Percentiles rank a stretch among this genome's conserved stretches.
Evolutionary conservation across 2,888 invertebrate species (phyloP).

Genomic region (Rhagonycha lutea): DNA sequence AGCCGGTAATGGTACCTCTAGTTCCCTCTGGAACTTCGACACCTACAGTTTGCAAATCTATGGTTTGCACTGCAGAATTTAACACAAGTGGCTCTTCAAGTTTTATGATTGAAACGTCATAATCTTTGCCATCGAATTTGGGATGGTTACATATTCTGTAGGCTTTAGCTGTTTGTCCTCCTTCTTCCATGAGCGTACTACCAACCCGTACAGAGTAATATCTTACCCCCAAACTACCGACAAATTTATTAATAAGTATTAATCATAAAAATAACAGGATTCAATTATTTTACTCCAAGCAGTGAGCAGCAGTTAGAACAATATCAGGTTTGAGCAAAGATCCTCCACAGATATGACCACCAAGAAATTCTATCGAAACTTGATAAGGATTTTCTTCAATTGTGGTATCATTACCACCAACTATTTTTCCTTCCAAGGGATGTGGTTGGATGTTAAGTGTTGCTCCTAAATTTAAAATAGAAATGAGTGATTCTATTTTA

Average conservation of each 20-base stretch:
- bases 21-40: background rate
- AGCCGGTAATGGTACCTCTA: background rate
- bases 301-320: slow-evolving; percentile 2
- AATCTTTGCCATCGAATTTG: background rate
- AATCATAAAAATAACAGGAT: background rate
- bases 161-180: background rate
- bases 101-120: background rate
- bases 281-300: background rate
- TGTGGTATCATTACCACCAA: background rate
- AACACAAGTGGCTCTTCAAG: background rate
- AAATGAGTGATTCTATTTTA: background rate
- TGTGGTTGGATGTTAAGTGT: background rate
- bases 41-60: background rate
- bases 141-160: background rate
- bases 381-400: slow-evolving; percentile 4
- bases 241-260: background rate
- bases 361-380: background rate
- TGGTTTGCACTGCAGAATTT: background rate
- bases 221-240: background rate
- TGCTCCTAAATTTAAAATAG: background rate
- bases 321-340: background rate
- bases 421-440: background rate
- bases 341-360: background rate
- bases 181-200: background rate
- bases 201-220: background rate